A percentile compares a stretch with the other conserved stretches of the same genome.
Evolutionary conservation across 2,113 vertebrate species (phyloP).

Genomic region (Phaetusa simplex): DNA sequence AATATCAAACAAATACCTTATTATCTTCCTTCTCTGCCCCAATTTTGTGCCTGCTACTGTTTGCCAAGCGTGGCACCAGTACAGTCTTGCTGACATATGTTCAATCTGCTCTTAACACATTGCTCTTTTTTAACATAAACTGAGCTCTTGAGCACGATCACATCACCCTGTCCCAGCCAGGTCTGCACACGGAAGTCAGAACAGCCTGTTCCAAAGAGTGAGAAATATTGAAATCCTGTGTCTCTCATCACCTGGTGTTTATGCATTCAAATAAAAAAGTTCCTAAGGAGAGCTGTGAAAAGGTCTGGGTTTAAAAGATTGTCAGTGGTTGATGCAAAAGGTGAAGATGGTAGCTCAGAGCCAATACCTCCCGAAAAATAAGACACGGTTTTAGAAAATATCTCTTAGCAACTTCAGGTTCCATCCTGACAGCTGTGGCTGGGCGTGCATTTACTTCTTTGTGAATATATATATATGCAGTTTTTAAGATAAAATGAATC

Average conservation of each 20-base stretch:
- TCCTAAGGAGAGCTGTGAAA: not conserved
- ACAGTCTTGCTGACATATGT: not conserved
- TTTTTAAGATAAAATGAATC: not conserved
- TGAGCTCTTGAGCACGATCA: accelerated
- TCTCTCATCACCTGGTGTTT: not conserved
- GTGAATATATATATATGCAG: not conserved
- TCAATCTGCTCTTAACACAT: not conserved
- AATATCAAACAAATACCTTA: not conserved
- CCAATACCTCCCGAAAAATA: not conserved
- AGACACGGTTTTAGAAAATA: not conserved
- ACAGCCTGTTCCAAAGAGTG: not conserved
- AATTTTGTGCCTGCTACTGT: not conserved
- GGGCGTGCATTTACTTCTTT: not conserved
- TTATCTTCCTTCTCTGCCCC: not conserved
- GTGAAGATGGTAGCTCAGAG: not conserved
- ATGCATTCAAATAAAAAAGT: not conserved
- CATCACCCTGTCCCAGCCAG: not conserved
- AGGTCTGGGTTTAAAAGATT: not conserved
- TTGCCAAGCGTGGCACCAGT: accelerated
- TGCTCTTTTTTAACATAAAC: not conserved
- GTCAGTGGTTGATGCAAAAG: not conserved
- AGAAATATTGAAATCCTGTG: not conserved
- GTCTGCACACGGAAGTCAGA: not conserved
- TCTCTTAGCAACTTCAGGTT: not conserved
- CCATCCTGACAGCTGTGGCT: not conserved